phyloP scores from a whole-genome alignment of 1,140 invertebrate species.

The Drosophila arizonae region DNA sequence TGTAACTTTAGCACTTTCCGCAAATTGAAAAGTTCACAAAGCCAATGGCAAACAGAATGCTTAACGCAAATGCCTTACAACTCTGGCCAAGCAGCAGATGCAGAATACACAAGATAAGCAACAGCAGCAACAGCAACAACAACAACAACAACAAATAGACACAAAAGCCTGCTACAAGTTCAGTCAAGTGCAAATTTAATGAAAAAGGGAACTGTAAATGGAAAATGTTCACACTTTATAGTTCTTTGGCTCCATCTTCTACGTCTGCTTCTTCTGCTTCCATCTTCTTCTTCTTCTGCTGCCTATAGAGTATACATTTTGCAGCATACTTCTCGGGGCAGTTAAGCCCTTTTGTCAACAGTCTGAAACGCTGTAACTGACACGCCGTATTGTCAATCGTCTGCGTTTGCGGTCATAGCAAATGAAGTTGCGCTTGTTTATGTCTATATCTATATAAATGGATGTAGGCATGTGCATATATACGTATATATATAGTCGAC shows the following conservation, averaged over 20 bases:
- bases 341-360: constrained; percentile 72
- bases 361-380: constrained; percentile 30
- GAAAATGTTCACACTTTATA: constrained; percentile 35
- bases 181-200: constrained; percentile 63
- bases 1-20: constrained; percentile 57
- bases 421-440: constrained; percentile 36
- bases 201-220: constrained; percentile 45
- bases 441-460: not conserved
- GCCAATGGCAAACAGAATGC: constrained; percentile 46
- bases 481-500: constrained; percentile 50
- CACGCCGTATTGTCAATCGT: constrained; percentile 3
- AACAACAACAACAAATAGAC: constrained; percentile 21
- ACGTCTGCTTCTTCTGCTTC: not conserved
- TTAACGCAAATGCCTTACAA: constrained; percentile 28
- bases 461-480: not conserved
- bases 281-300: not conserved
- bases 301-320: constrained; percentile 33
- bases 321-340: constrained; percentile 52
- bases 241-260: constrained; percentile 3
- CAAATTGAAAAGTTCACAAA: constrained; percentile 49
- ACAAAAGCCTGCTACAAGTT: constrained; percentile 29
- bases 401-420: constrained; percentile 32
- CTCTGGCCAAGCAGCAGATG: constrained; percentile 22
- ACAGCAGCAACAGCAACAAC: constrained; percentile 17
- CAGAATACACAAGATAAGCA: constrained; percentile 22